Percentiles rank a stretch among this genome's conserved stretches.
These are phyloP conservation scores for Globia sparganii DNA, from an alignment of 2,888 invertebrate genomes.

Conservation along the genomic window DNA sequence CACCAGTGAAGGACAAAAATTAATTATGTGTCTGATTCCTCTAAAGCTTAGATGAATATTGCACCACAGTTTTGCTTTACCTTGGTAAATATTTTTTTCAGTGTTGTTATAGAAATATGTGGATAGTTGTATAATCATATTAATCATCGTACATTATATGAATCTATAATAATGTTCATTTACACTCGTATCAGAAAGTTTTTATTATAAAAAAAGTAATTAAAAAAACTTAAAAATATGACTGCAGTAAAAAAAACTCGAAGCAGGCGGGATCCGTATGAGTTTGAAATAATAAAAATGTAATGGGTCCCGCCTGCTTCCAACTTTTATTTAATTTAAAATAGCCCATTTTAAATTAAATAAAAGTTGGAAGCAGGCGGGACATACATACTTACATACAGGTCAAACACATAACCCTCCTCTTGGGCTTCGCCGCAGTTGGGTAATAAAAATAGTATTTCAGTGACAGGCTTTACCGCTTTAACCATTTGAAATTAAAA, in stretches of 20 bases:
- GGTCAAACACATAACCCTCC: no score
- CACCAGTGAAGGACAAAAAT: slow-evolving; percentile 85
- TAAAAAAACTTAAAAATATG: no score
- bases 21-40: slow-evolving; percentile 60
- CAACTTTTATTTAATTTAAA: no score
- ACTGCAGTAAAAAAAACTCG: no score
- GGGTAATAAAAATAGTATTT: neutral
- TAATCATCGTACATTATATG: neutral
- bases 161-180: slow-evolving; percentile 6
- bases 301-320: no score
- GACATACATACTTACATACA: no score
- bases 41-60: slow-evolving; percentile 33
- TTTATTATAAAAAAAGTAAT: neutral
- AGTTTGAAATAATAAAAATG: no score
- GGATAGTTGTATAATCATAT: neutral
- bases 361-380: no score
- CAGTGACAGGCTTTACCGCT: neutral
- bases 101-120: slow-evolving; percentile 7
- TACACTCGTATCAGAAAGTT: neutral
- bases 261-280: no score
- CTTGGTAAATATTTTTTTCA: slow-evolving; percentile 1
- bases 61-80: slow-evolving; percentile 17
- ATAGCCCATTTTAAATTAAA: no score
- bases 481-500: neutral
- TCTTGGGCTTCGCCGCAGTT: no score